A percentile compares a stretch with the other conserved stretches of the same genome.
phyloP scores from a whole-genome alignment of 2,888 invertebrate genomes.

The Tridacna gigas region DNA sequence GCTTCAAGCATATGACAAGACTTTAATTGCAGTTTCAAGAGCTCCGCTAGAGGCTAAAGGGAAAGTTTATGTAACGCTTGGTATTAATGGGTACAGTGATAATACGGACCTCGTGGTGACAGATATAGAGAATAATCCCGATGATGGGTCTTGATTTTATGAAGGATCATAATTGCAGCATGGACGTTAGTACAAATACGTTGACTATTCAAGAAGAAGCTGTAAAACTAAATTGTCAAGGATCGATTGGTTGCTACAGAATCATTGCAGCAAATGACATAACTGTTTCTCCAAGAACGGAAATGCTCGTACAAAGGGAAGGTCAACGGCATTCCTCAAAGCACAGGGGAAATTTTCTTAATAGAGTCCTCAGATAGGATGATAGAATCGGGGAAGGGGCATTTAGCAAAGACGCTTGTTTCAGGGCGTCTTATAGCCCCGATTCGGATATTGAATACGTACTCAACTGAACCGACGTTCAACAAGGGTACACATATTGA shows the following conservation, averaged over 20 bases:
- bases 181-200: constrained; percentile 16
- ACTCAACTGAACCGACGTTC: neutral
- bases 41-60: constrained; percentile 1
- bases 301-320: constrained; percentile 4
- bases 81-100: neutral
- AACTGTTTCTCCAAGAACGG: neutral
- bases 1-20: neutral
- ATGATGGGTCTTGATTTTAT: constrained; percentile 39
- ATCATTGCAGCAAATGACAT: constrained; percentile 6
- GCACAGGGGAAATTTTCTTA: neutral
- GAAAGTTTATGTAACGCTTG: neutral
- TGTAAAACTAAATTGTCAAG: neutral
- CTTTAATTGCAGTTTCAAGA: neutral
- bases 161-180: constrained; percentile 13
- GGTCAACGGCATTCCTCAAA: neutral
- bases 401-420: neutral
- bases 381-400: neutral
- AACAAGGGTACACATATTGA: neutral
- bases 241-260: constrained; percentile 22
- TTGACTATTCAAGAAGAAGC: constrained; percentile 7
- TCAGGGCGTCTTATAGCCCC: neutral
- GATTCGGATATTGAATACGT: neutral
- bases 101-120: constrained; percentile 19
- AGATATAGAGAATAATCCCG: constrained; percentile 31
- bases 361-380: constrained; percentile 1